A percentile compares a stretch with the other conserved stretches of the same genome.
These are phyloP conservation scores for Helicorthomorpha holstii DNA, from an alignment of 1,140 invertebrate species.

Conservation along the genomic window DNA sequence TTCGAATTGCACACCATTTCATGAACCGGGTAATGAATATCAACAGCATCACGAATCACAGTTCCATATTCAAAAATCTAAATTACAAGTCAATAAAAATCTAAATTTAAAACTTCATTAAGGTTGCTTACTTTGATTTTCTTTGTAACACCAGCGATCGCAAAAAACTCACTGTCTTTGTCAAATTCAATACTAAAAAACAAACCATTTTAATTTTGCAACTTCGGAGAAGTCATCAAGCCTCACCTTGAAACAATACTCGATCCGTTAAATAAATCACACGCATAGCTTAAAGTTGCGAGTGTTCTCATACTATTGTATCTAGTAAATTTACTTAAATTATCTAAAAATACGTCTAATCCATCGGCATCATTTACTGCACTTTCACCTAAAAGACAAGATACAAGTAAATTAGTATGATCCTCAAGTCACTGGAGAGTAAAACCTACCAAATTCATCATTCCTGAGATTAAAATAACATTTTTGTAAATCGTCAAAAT, in stretches of 20 bases:
- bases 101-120: neutral
- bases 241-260: conserved; percentile 67
- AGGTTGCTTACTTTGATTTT: conserved; percentile 62
- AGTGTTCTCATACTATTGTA: conserved; percentile 61
- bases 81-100: conserved; percentile 4
- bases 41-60: conserved; percentile 63
- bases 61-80: conserved; percentile 60
- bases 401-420: no score
- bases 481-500: conserved; percentile 79
- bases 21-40: conserved; percentile 79
- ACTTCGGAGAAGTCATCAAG: conserved; percentile 4
- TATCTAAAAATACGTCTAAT: conserved; percentile 64
- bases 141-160: conserved; percentile 89
- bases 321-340: conserved; percentile 71
- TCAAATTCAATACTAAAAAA: conserved; percentile 80
- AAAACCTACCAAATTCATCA: conserved; percentile 35
- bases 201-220: conserved; percentile 7
- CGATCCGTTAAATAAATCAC: conserved; percentile 69
- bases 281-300: conserved; percentile 77
- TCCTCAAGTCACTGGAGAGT: neutral
- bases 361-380: conserved; percentile 23
- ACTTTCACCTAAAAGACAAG: no score
- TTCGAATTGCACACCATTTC: conserved; percentile 91
- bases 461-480: conserved; percentile 64
- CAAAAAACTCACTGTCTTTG: conserved; percentile 90